Conservation (phyloP, 2,797 vertebrate species). For the Ptychadena robeensis region DNA sequence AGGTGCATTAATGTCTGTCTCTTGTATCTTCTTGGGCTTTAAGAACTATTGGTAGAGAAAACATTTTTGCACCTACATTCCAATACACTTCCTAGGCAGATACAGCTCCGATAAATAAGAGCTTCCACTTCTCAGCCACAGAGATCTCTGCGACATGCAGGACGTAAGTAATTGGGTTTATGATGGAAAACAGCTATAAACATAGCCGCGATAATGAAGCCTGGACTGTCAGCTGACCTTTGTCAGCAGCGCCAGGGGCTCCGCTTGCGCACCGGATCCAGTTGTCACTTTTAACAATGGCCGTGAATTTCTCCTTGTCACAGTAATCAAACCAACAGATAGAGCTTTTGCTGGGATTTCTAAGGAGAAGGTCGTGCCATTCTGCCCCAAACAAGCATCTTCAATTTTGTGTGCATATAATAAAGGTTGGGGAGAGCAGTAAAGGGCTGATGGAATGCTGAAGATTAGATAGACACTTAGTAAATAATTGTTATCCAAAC, state of each 20-base stretch:
- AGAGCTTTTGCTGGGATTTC: slow-evolving; percentile 55
- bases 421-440: not conserved
- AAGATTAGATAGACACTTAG: slow-evolving; percentile 24
- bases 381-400: slow-evolving; percentile 59
- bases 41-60: not conserved
- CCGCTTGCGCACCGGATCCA: slow-evolving; percentile 52
- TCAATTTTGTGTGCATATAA: slow-evolving; percentile 39
- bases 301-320: slow-evolving; percentile 64
- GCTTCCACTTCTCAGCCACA: slow-evolving; percentile 13
- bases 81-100: not conserved
- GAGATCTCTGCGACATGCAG: slow-evolving; percentile 7
- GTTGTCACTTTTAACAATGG: slow-evolving; percentile 62
- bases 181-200: slow-evolving; percentile 53
- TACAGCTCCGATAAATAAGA: slow-evolving; percentile 23
- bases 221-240: slow-evolving; percentile 61
- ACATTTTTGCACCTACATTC: slow-evolving; percentile 7
- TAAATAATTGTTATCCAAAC: slow-evolving; percentile 17
- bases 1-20: not conserved
- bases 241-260: slow-evolving; percentile 56
- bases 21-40: not conserved
- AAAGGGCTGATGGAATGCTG: slow-evolving; percentile 16
- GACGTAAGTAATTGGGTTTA: slow-evolving; percentile 49
- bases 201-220: slow-evolving; percentile 27
- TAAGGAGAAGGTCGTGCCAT: slow-evolving; percentile 56
- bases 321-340: slow-evolving; percentile 56